Evolutionary conservation across 1,140 invertebrate genomes (phyloP), one percentile per base, ranked within the genome.

Genomic region (Anastatus disparis): DNA sequence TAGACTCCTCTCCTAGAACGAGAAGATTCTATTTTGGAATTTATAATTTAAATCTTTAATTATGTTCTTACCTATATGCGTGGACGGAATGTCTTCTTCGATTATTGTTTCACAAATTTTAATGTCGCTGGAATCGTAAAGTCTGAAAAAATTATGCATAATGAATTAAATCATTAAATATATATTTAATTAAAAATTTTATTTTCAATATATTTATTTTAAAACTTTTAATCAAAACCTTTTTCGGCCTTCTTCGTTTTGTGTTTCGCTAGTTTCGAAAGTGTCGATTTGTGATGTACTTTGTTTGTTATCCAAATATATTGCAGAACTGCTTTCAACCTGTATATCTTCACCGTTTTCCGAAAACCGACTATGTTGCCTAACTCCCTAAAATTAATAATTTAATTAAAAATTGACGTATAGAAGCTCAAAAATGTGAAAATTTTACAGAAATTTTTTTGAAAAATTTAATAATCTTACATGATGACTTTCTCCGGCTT

Each of bases 1-100:
- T 56, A 59, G 53, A 50, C 22, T 68, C 55, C 29, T 62, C 58
- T 69, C 62, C 75, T 73, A 44, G 53, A 74, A 74, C 55, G 38
- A 74, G 63, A 76, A 76, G 26, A 71, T 75, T 70, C 76, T 77
- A 74, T 59, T 70, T 75, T 74, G 71, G 67, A 59, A 72, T 72
- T 77, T 73, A 74, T 71, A 72, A 72, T 61, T 72, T 74, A 74
- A 50, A 71, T 71, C 65, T 55, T 72, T 24, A 27, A 42, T 58
- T 48, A 50, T 31, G 42, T 15, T 74, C 62, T 75, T 77, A 77
- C 74, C 74, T 74, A 72, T 72, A 24, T 40, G 59, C 8, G 40
- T 38, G 2, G 42, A 48, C 17, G 65, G 1, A 8, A 31, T 24
- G 2, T 68, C 55, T 46, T 71, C 42, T 27, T 71, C 73, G 62